These are phyloP conservation scores for Pseudocheirus occidentalis DNA, from an alignment of 2,797 vertebrate genomes.

Conservation along the genomic window DNA sequence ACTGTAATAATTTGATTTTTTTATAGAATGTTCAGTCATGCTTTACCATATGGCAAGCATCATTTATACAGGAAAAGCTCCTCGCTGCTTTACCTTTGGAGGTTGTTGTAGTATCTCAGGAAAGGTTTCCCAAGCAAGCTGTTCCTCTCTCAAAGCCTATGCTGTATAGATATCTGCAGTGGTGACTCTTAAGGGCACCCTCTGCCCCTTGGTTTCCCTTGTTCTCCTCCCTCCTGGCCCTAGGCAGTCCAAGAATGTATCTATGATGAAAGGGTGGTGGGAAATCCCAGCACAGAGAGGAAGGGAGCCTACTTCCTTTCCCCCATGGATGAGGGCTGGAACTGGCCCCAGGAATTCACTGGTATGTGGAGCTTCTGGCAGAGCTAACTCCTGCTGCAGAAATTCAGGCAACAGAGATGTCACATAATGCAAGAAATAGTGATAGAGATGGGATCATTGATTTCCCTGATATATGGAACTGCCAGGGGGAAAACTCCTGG, in stretches of 20 bases:
- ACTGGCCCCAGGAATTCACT: neutral
- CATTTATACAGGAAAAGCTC: slow-evolving; percentile 84
- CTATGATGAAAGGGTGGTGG: neutral
- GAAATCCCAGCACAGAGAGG: neutral
- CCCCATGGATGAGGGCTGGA: neutral
- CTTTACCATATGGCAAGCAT: slow-evolving; percentile 82
- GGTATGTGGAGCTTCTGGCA: slow-evolving; percentile 26
- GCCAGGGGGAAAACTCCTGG: neutral
- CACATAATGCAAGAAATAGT: neutral
- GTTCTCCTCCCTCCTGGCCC: neutral
- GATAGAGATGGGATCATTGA: neutral
- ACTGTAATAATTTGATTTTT: slow-evolving; percentile 79
- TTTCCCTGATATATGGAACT: neutral
- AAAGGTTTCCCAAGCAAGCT: slow-evolving; percentile 85
- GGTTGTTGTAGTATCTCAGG: slow-evolving; percentile 82
- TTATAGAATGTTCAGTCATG: slow-evolving; percentile 81
- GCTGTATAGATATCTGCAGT: slow-evolving; percentile 84
- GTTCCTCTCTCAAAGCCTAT: slow-evolving; percentile 77
- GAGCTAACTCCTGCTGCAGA: no score
- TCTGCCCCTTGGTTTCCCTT: neutral
- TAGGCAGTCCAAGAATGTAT: neutral
- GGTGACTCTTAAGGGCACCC: slow-evolving; percentile 70
- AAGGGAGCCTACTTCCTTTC: neutral
- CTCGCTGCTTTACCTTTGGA: slow-evolving; percentile 86
- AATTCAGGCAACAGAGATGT: neutral